These are phyloP conservation scores for Drosophila paracracens DNA, from an alignment of 2,888 invertebrate genomes.

Conservation along the genomic window DNA sequence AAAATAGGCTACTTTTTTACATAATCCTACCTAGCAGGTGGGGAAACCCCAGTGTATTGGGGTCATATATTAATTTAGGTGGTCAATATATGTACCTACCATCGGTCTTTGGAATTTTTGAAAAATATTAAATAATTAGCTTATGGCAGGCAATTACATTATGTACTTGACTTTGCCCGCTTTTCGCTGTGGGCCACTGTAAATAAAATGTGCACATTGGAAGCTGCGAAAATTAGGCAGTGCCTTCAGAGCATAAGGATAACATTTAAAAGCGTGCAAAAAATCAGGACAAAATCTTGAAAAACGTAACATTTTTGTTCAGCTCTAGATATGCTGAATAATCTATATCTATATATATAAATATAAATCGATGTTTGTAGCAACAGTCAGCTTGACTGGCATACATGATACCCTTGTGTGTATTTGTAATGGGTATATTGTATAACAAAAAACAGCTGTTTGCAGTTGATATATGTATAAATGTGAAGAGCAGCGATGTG, in stretches of 20 bases:
- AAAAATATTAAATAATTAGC: too few relatives aligned
- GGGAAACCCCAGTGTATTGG: too few relatives aligned
- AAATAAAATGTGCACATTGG: too few relatives aligned
- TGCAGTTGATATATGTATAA: slow-evolving; percentile 19
- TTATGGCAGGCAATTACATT: too few relatives aligned
- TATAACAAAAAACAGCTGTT: not conserved
- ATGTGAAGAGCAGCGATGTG: slow-evolving; percentile 55
- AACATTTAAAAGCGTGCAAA: not conserved
- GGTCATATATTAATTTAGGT: too few relatives aligned
- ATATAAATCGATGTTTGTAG: not conserved
- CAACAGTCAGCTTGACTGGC: too few relatives aligned
- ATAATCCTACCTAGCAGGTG: too few relatives aligned
- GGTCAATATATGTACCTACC: too few relatives aligned
- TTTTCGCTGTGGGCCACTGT: too few relatives aligned
- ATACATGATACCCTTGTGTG: not conserved
- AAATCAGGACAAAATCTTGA: not conserved
- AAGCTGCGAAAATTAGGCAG: not conserved
- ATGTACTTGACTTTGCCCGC: too few relatives aligned
- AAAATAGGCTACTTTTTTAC: too few relatives aligned
- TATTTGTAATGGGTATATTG: not conserved
- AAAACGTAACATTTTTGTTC: accelerated
- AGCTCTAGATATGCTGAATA: not conserved
- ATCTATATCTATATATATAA: not conserved
- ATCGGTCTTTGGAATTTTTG: too few relatives aligned
- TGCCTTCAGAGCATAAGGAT: not conserved